phyloP scores from a whole-genome alignment of 2,888 invertebrate genomes.

The Latrodectus hesperus region DNA sequence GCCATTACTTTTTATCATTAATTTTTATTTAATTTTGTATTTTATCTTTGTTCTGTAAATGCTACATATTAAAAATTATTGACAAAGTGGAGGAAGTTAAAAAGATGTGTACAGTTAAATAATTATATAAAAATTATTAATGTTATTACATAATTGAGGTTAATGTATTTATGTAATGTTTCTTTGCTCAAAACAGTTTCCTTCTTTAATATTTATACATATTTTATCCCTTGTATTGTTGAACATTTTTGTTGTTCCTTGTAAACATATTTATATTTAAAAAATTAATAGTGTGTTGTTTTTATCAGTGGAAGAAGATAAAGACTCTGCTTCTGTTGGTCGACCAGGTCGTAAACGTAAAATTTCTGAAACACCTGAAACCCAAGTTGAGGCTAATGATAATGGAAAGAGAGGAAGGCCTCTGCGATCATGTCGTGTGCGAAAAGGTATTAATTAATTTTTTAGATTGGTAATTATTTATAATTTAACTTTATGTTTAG shows the following conservation, averaged over 20 bases:
- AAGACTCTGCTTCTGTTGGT: slow-evolving; percentile 4
- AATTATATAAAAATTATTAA: too few species aligned
- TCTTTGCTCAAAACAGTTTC: background rate
- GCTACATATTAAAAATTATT: too few species aligned
- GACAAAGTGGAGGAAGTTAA: too few species aligned
- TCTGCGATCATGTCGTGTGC: slow-evolving; percentile 44
- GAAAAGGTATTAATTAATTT: slow-evolving; percentile 23
- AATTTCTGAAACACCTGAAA: background rate
- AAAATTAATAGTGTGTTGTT: background rate
- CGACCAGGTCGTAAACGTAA: slow-evolving; percentile 46
- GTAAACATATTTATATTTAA: background rate
- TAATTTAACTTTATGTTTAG: background rate
- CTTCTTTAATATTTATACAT: too few species aligned
- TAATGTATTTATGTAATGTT: too few species aligned
- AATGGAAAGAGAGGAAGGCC: slow-evolving; percentile 43
- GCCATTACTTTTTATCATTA: too few species aligned
- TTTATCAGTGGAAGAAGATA: slow-evolving; percentile 39
- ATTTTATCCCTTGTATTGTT: background rate
- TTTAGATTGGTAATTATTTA: background rate
- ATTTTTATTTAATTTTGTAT: too few species aligned
- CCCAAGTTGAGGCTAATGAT: background rate
- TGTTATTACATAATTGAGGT: too few species aligned
- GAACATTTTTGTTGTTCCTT: background rate
- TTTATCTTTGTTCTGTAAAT: too few species aligned
- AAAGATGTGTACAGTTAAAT: too few species aligned